Percentiles rank a stretch among this genome's conserved stretches.
Conservation (phyloP, 2,888 invertebrate species). For the Drosophila histrio region DNA sequence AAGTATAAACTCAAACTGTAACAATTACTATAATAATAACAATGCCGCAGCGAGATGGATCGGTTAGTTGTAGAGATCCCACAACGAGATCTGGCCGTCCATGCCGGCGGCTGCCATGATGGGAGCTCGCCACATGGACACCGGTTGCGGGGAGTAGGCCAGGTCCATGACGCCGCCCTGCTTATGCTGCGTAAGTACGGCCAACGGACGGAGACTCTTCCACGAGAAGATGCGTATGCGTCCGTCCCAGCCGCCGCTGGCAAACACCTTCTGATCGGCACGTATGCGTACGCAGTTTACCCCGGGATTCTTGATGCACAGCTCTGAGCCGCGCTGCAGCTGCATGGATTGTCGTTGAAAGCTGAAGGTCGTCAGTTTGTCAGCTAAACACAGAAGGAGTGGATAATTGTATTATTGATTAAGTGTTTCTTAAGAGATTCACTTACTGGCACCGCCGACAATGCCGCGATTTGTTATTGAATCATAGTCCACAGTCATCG, state of each 20-base stretch:
- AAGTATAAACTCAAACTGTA: conserved; percentile 19
- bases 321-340: conserved; percentile 86
- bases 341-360: conserved; percentile 82
- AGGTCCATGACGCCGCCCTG: conserved; percentile 90
- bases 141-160: conserved; percentile 88
- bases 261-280: conserved; percentile 89
- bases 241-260: conserved; percentile 91
- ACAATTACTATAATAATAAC: conserved; percentile 41
- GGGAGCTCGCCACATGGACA: conserved; percentile 89
- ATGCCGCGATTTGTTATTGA: conserved; percentile 87
- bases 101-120: conserved; percentile 91
- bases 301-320: conserved; percentile 90
- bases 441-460: conserved; percentile 85
- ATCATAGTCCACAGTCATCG: conserved; percentile 90
- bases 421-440: neutral
- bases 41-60: neutral
- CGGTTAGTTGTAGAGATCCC: conserved; percentile 90
- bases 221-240: conserved; percentile 90
- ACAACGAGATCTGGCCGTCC: conserved; percentile 91
- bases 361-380: conserved; percentile 79
- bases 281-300: conserved; percentile 89
- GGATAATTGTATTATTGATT: neutral
- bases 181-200: conserved; percentile 90
- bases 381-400: conserved; percentile 47
- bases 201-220: conserved; percentile 90